Conservation (phyloP, 2,888 invertebrate genomes). For the Troides helena region DNA sequence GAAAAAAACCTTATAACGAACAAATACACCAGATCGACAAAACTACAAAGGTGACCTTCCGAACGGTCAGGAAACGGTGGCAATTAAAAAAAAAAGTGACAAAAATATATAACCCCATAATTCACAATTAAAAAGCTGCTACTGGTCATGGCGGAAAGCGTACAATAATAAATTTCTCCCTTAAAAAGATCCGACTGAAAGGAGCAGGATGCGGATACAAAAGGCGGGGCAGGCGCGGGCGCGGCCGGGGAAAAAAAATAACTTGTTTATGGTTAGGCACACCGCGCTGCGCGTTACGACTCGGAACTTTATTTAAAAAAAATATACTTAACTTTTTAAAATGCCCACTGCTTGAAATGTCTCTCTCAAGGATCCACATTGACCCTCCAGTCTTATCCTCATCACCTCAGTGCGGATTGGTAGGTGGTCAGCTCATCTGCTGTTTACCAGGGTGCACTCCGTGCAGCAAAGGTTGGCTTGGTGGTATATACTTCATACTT, state of each 20-base stretch:
- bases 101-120: constrained; percentile 63
- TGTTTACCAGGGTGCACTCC: too few relatives aligned
- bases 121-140: constrained; percentile 78
- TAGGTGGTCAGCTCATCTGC: too few relatives aligned
- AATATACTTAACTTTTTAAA: too few relatives aligned
- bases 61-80: constrained; percentile 63
- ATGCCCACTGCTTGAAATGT: too few relatives aligned
- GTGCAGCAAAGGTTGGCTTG: too few relatives aligned
- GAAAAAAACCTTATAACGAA: constrained; percentile 46
- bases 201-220: constrained; percentile 76
- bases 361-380: too few relatives aligned
- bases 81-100: constrained; percentile 51
- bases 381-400: too few relatives aligned
- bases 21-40: constrained; percentile 61
- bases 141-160: constrained; percentile 77
- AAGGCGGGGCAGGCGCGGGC: constrained; percentile 59
- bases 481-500: too few relatives aligned
- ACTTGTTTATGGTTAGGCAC: constrained; percentile 64
- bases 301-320: constrained; percentile 4
- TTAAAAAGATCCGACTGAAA: constrained; percentile 77
- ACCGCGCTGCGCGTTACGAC: constrained; percentile 8
- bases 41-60: constrained; percentile 72
- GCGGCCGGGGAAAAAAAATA: constrained; percentile 63
- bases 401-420: too few relatives aligned
- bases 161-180: constrained; percentile 77